Base-by-base conservation (phyloP, 2,888 invertebrate species). In the Embidobia sp. region DNA sequence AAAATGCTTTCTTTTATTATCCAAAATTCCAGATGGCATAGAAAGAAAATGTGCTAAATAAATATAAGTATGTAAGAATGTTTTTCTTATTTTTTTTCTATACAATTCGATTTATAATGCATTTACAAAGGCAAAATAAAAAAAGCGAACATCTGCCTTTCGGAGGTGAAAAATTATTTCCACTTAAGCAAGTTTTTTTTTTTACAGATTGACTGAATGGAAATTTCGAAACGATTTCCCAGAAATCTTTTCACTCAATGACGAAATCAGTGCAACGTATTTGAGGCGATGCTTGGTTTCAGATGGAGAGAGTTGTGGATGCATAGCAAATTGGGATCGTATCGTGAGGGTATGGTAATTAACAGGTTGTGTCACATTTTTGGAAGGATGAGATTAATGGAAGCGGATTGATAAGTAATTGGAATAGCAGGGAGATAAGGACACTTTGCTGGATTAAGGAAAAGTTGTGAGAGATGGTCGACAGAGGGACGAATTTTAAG, bases 331-430 rank as follows among this genome's bases (percentile, higher is more conserved):
- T 51, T 33, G 42, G 53, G 7, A 51, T 49, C 31, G 46, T 42
- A 48, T 59, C 16, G 33, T 49, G n/a, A 51, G 49, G 59, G 10
- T 69, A 69, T 69, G 69, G 31, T 70, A 70, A 70, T 70, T 70
- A 70, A 70, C 70, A 42, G 61, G 61, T 61, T 35, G 59, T 35
- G 70, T 61, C 59, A 69, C 59, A 61, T 59, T 49, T 69, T 59
- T 70, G 13, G 69, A 51, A 42, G 51, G 69, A 49, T 29, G 18
- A 70, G 48, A 59, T 59, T 57, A 70, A 51, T 51, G 51, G 51
- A 42, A 27, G 33, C 15, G 44, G 33, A 59, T 59, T 59, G 69
- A 70, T 70, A 59, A 59, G 40, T 59, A 40, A 59, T 70, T 51
- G 59, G 26, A 35, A 51, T 49, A 22, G 69, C 57, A 11, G 18